Percentiles rank a stretch among this genome's conserved stretches.
Conservation (phyloP, 2,888 invertebrate species). For the Euspilapteryx auroguttella region DNA sequence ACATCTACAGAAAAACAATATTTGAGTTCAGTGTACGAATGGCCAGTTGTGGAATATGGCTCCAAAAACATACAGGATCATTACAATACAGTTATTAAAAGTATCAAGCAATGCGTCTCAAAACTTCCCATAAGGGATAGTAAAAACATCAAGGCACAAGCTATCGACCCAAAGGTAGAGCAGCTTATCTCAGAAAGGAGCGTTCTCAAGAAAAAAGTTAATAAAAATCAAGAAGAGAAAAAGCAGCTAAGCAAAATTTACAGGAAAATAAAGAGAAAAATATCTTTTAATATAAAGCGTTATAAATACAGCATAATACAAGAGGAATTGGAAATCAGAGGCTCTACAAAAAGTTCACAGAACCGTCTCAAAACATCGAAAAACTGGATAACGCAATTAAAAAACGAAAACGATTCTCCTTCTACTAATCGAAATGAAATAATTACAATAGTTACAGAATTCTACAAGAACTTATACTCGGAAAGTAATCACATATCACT, state of each 20-base stretch:
- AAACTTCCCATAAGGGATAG: too few relatives aligned
- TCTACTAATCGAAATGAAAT: constrained; percentile 7
- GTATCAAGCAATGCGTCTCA: too few relatives aligned
- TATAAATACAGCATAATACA: constrained; percentile 6
- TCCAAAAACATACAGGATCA: constrained; percentile 4
- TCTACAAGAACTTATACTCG: constrained; percentile 7
- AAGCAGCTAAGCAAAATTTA: constrained; percentile 6
- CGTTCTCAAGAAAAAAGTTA: constrained; percentile 5
- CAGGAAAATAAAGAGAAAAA: constrained; percentile 4
- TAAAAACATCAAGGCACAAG: too few relatives aligned
- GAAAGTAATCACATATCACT: constrained; percentile 1
- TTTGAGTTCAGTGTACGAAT: too few relatives aligned
- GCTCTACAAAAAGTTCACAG: constrained; percentile 6
- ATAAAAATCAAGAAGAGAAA: constrained; percentile 5
- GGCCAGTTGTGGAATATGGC: too few relatives aligned
- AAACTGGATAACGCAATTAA: constrained; percentile 5
- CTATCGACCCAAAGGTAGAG: too few relatives aligned
- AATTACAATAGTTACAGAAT: constrained; percentile 5
- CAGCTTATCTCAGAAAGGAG: constrained; percentile 5
- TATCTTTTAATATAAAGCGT: constrained; percentile 5
- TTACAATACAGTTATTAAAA: constrained; percentile 4
- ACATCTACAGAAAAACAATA: constrained; percentile 1
- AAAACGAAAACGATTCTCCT: constrained; percentile 5
- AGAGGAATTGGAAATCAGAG: constrained; percentile 5
- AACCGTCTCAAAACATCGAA: constrained; percentile 8